Conservation (phyloP, 2,797 vertebrate genomes). For the Parambassis ranga region DNA sequence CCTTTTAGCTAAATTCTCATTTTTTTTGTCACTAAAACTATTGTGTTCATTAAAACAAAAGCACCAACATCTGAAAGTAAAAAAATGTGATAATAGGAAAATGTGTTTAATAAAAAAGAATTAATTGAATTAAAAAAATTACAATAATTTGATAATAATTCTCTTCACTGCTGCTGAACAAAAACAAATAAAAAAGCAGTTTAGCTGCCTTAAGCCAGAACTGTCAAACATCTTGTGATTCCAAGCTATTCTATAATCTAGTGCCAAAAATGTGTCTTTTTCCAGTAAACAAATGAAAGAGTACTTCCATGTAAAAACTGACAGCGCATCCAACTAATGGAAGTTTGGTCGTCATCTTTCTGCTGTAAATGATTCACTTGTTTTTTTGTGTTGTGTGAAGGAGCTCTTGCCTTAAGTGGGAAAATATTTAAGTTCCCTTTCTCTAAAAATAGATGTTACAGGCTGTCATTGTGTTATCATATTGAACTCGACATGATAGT, state of each 20-base stretch:
- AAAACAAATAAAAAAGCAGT: too few species aligned
- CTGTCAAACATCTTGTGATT: too few species aligned
- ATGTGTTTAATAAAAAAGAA: neutral
- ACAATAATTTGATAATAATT: too few species aligned
- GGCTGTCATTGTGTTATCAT: slow-evolving; percentile 40
- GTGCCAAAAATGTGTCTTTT: neutral
- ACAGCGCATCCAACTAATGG: neutral
- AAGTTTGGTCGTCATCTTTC: neutral
- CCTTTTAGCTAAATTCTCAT: too few species aligned
- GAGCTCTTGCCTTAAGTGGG: neutral
- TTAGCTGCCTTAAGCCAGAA: too few species aligned
- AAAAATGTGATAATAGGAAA: neutral
- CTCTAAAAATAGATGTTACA: slow-evolving; percentile 29
- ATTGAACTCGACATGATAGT: slow-evolving; percentile 41
- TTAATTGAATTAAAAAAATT: too few species aligned
- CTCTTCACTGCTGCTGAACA: neutral
- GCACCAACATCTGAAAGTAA: too few species aligned
- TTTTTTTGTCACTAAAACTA: too few species aligned
- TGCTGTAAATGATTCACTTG: neutral
- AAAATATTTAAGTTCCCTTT: slow-evolving; percentile 8
- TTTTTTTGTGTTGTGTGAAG: neutral
- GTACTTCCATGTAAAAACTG: neutral
- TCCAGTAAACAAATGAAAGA: neutral
- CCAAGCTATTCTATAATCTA: too few species aligned
- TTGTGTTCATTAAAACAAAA: too few species aligned